Conservation (phyloP, 2,113 vertebrate species). For the Hypocryptadius cinnamomeus region DNA sequence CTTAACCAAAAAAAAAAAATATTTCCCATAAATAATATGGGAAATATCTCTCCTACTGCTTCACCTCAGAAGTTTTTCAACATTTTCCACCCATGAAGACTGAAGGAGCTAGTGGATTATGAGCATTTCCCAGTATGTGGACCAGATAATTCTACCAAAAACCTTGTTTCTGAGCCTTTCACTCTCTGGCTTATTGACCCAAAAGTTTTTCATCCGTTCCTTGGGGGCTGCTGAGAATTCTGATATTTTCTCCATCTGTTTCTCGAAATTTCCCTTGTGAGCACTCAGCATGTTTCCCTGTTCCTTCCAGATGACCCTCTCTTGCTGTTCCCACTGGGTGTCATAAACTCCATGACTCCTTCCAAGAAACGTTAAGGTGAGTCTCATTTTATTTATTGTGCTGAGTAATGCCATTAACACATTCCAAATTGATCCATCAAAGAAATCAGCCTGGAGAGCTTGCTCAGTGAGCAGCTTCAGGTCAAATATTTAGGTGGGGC, state of each 20-base stretch:
- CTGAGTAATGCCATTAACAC: conserved; percentile 57
- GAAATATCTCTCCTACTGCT: neutral
- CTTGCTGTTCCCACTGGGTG: conserved; percentile 54
- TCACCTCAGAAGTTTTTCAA: neutral
- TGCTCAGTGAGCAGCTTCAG: conserved; percentile 37
- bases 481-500: conserved; percentile 51
- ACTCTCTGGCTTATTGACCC: conserved; percentile 47
- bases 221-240: conserved; percentile 35
- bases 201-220: conserved; percentile 48
- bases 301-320: conserved; percentile 56
- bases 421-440: conserved; percentile 43
- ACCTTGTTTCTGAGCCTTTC: conserved; percentile 31
- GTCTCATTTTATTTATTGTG: conserved; percentile 53
- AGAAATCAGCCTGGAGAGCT: conserved; percentile 16
- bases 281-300: conserved; percentile 41
- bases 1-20: neutral
- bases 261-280: conserved; percentile 56
- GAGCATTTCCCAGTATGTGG: neutral
- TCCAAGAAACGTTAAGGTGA: conserved; percentile 57
- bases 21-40: neutral
- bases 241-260: conserved; percentile 63
- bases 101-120: neutral
- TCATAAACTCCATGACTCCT: conserved; percentile 59
- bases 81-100: neutral
- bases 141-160: neutral